Conservation (phyloP, 2,888 invertebrate genomes). For the Drosophila borborema region DNA sequence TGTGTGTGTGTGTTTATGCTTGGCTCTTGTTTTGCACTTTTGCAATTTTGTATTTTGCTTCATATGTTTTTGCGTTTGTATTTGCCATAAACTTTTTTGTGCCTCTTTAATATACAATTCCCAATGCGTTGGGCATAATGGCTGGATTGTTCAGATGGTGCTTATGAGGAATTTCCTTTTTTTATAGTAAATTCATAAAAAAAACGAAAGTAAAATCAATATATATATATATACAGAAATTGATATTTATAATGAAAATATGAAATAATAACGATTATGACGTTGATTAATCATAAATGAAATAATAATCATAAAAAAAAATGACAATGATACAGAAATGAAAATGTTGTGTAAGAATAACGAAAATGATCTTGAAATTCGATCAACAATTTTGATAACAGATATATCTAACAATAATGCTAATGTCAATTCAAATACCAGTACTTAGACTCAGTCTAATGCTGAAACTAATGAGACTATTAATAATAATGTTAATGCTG, state of each 20-base stretch:
- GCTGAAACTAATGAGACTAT: too few relatives aligned
- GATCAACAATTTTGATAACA: not conserved
- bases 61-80: constrained; percentile 62
- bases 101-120: constrained; percentile 32
- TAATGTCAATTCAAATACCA: too few relatives aligned
- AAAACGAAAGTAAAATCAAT: not conserved
- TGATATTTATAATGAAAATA: too few relatives aligned
- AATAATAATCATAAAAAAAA: not conserved
- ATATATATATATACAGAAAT: not conserved
- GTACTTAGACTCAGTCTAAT: too few relatives aligned
- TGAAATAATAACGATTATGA: not conserved
- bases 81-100: constrained; percentile 46
- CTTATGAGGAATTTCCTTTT: constrained; percentile 1
- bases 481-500: not conserved
- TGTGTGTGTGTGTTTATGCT: constrained; percentile 13
- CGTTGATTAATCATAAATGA: not conserved
- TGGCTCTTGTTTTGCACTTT: constrained; percentile 71
- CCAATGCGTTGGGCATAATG: constrained; percentile 17
- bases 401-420: too few relatives aligned
- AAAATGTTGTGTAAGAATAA: not conserved
- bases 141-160: constrained; percentile 8
- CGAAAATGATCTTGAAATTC: not conserved
- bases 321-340: not conserved
- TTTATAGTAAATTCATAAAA: not conserved
- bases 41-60: constrained; percentile 66